phyloP scores from a whole-genome alignment of 2,888 invertebrate genomes.

The Synergus japonicus region DNA sequence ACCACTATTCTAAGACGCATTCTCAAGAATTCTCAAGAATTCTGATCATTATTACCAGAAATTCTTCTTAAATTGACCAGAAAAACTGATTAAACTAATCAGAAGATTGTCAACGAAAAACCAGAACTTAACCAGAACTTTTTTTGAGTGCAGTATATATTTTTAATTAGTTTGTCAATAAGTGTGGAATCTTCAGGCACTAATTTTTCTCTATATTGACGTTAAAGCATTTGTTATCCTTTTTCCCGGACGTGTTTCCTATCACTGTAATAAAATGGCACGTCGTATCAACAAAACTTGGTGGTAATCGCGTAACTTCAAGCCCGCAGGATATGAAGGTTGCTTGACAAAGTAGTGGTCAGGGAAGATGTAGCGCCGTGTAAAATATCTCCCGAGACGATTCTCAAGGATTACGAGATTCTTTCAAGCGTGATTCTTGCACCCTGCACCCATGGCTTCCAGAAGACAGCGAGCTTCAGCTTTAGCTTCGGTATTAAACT shows the following conservation, averaged over 20 bases:
- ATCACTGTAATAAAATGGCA: constrained; percentile 25
- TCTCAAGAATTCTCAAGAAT: too few species aligned
- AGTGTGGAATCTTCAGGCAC: constrained; percentile 1
- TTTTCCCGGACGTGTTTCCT: constrained; percentile 13
- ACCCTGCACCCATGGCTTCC: constrained; percentile 52
- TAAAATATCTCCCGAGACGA: constrained; percentile 68
- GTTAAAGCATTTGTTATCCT: not conserved
- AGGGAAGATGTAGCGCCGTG: constrained; percentile 59
- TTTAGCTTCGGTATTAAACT: constrained; percentile 67
- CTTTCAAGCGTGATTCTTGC: constrained; percentile 59
- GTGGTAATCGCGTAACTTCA: constrained; percentile 37
- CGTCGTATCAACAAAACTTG: constrained; percentile 40
- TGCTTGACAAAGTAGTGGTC: constrained; percentile 61
- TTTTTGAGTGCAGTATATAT: too few species aligned
- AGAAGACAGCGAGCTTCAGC: constrained; percentile 55
- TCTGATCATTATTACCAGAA: too few species aligned
- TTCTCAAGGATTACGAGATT: constrained; percentile 68
- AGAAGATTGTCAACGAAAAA: too few species aligned
- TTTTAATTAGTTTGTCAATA: constrained; percentile 20
- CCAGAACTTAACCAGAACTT: too few species aligned
- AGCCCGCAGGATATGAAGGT: constrained; percentile 36
- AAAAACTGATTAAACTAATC: too few species aligned
- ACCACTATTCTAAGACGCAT: too few species aligned
- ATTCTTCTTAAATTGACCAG: too few species aligned
- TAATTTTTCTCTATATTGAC: constrained; percentile 16